Conservation (phyloP, 2,888 invertebrate species). For the Crematogaster levior region DNA sequence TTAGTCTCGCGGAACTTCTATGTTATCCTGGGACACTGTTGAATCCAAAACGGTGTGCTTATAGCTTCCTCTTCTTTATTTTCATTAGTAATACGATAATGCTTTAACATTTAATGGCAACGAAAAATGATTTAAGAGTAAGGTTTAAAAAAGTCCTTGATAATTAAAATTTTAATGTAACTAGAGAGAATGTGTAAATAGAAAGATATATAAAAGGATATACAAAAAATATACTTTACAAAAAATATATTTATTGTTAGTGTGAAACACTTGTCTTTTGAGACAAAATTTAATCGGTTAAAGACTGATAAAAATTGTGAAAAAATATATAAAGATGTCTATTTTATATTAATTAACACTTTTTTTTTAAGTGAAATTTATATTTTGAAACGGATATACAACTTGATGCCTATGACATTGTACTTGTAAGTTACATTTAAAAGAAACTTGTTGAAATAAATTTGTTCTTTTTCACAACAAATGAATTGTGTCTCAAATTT, state of each 20-base stretch:
- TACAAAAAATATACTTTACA: neutral
- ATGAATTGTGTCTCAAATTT: neutral
- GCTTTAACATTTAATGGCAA: slow-evolving; percentile 9
- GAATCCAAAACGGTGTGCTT: neutral
- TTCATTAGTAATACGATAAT: slow-evolving; percentile 23
- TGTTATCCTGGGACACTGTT: slow-evolving; percentile 1
- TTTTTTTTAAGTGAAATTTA: neutral
- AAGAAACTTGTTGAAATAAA: no score
- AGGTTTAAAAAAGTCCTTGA: neutral
- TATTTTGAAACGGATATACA: neutral
- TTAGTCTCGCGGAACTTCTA: slow-evolving; percentile 51
- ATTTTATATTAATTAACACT: neutral
- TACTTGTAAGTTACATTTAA: neutral
- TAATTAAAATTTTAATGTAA: slow-evolving; percentile 21
- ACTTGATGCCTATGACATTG: neutral
- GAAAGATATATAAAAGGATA: no score
- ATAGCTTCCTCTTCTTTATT: slow-evolving; percentile 17
- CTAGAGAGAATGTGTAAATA: neutral
- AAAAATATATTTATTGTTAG: neutral
- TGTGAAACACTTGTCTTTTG: neutral
- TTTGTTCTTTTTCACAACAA: neutral
- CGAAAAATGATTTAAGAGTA: neutral
- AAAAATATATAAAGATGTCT: neutral
- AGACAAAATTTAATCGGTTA: neutral
- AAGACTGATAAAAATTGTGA: neutral